phyloP scores from a whole-genome alignment of 2,113 vertebrate species.

The Proteles cristata region DNA sequence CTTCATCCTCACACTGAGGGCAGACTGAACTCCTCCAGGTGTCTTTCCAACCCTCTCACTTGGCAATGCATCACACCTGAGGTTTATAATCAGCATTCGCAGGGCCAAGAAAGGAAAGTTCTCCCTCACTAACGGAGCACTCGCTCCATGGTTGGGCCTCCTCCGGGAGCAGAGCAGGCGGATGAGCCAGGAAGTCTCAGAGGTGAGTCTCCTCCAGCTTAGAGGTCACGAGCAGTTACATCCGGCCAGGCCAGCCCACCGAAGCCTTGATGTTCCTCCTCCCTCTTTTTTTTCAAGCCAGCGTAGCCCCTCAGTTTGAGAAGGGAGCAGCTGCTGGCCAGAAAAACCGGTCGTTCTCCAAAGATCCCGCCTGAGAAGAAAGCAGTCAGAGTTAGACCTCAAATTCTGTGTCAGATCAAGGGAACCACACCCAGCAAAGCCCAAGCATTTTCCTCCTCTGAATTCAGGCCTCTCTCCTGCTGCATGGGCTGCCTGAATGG shows the following conservation, averaged over 20 bases:
- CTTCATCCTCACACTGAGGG: neutral
- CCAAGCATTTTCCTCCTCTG: neutral
- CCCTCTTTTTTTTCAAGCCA: neutral
- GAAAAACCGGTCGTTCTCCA: neutral
- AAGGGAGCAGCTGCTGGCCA: neutral
- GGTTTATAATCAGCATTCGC: neutral
- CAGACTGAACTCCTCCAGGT: neutral
- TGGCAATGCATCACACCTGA: neutral
- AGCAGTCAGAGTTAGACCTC: neutral
- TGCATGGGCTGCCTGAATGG: neutral
- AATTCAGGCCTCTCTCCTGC: neutral
- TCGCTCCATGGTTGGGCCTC: fast-evolving
- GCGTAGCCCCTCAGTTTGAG: fast-evolving
- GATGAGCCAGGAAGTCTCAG: no score
- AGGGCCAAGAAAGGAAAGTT: neutral
- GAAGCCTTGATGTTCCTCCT: no score
- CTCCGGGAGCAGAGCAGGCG: neutral
- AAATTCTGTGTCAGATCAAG: neutral
- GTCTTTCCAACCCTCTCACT: neutral
- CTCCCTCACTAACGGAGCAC: fast-evolving
- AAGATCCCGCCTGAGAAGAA: neutral
- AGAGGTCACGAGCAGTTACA: neutral
- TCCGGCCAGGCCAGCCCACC: neutral
- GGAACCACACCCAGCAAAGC: neutral
- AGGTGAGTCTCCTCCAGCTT: neutral